These are phyloP conservation scores for Mellivora capensis DNA, from an alignment of 2,113 vertebrate species.

Conservation along the genomic window DNA sequence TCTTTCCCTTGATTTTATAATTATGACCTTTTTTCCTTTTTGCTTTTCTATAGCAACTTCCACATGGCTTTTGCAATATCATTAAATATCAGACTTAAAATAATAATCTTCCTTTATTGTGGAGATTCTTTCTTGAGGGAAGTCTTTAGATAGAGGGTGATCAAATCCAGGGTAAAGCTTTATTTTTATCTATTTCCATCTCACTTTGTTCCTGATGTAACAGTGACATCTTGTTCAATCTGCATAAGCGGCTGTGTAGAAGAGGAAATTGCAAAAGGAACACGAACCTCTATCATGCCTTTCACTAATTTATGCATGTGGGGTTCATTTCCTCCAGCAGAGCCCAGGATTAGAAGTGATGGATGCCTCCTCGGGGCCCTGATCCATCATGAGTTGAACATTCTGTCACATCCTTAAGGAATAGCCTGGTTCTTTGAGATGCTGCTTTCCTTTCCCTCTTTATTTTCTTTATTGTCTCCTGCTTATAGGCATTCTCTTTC, in stretches of 20 bases:
- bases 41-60: not conserved
- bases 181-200: conserved; percentile 1
- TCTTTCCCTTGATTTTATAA: not conserved
- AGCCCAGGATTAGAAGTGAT: not conserved
- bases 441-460: not conserved
- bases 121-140: not conserved
- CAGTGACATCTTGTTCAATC: not conserved
- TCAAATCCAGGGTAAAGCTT: not conserved
- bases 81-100: conserved; percentile 5
- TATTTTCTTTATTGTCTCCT: not conserved
- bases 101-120: not conserved
- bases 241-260: conserved; percentile 9
- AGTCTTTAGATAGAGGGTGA: not conserved
- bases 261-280: conserved; percentile 59
- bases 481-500: not conserved
- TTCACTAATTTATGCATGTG: conserved; percentile 46
- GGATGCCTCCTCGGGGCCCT: not conserved
- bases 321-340: conserved; percentile 45
- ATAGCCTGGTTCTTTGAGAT: not conserved
- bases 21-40: not conserved
- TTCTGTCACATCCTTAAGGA: not conserved
- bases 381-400: not conserved
- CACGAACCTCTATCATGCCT: not conserved
- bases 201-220: not conserved
- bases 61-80: not conserved